Base-by-base conservation (phyloP, 2,797 vertebrate genomes). In the Erpetoichthys calabaricus region DNA sequence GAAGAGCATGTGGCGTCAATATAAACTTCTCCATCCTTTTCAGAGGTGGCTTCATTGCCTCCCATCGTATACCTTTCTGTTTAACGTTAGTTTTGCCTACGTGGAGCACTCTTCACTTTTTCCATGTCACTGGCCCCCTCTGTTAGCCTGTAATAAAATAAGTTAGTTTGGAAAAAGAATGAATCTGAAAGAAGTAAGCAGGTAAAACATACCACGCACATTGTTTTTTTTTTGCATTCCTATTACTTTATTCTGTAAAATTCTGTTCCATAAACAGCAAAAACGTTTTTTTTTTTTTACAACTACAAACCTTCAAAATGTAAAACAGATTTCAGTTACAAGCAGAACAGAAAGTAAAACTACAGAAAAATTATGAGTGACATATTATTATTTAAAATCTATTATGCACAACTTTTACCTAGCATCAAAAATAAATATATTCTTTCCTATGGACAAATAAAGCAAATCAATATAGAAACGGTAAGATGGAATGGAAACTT, bases 241-340 rank as follows among this genome's bases (percentile, higher is more conserved):
- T 88, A 89, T 89, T 77, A 86, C 83, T 95, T 92, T 94, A 94
- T 95, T 96, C 84, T 88, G 89, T 89, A 94, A 92, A 95, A 84
- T 73, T 82, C 57, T 76, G 53, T 60, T 79, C 72, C 73, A 79
- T 80, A 80, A 94, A 94, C 91, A 94, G 89, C 77, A 77, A 90
- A 86, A 90, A 86, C 80, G 75, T 74, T 79, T 59, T 71, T 70
- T 90, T 84, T 89, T 87, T 92, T 87, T 88, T 82, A 89, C 82
- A 89, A 90, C 89, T 92, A 94, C 89, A 94, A 92, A 94, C 84
- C 78, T 86, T 73, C 78, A 86, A 88, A 87, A 92, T 82, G 85
- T 73, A 86, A 89, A 79, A 86, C 78, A 86, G 86, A 80, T 80
- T 86, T 70, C 73, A 86, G 87, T 77, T 81, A 89, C 80, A 67